Evolutionary conservation across 2,113 vertebrate species (phyloP).

Genomic region (Gnathonemus longibarbis): DNA sequence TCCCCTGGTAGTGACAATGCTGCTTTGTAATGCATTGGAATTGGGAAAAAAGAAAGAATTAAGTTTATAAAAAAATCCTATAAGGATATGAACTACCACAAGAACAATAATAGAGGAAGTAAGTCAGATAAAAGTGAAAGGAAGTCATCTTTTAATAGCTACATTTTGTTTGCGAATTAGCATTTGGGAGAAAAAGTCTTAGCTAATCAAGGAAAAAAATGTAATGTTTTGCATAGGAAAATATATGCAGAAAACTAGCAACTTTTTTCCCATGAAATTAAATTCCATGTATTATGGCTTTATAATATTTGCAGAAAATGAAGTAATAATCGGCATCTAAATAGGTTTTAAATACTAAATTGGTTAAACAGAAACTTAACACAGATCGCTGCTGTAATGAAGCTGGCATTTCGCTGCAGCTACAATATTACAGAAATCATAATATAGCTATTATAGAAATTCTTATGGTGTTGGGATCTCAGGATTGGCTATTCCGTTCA

Average conservation of each 20-base stretch:
- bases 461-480: not conserved
- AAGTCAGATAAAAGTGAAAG: constrained; percentile 57
- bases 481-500: not conserved
- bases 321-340: not conserved
- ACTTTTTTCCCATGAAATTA: not conserved
- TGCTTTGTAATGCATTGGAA: constrained; percentile 60
- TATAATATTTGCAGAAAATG: not conserved
- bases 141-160: constrained; percentile 29
- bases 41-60: constrained; percentile 34
- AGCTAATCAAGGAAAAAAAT: not conserved
- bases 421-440: not conserved
- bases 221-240: not conserved
- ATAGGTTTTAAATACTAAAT: not conserved
- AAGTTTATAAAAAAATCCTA: constrained; percentile 36
- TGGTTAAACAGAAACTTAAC: not conserved
- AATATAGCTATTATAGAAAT: not conserved
- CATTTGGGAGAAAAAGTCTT: not conserved
- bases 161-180: not conserved
- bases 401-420: not conserved
- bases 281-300: not conserved
- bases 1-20: constrained; percentile 66
- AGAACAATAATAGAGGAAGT: constrained; percentile 63
- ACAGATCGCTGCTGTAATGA: not conserved
- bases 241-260: not conserved
- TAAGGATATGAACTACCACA: constrained; percentile 49